Percentiles rank a stretch among this genome's conserved stretches.
phyloP scores from a whole-genome alignment of 2,797 vertebrate species.

The Rhyacichthys aspro region DNA sequence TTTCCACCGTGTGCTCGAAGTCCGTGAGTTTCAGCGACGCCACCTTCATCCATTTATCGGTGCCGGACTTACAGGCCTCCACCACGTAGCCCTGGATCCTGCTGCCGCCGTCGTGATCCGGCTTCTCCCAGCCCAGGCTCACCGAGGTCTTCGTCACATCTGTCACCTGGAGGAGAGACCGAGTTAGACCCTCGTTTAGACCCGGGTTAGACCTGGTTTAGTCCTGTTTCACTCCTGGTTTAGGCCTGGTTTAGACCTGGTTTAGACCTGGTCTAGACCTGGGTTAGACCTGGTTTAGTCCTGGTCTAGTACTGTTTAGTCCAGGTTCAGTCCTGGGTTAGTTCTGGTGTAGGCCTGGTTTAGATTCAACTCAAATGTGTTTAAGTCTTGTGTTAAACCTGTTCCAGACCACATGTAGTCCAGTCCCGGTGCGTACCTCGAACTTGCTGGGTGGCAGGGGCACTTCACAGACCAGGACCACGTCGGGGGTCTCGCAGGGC shows the following conservation, averaged over 20 bases:
- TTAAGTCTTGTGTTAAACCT: too few species aligned
- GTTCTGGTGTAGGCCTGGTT: neutral
- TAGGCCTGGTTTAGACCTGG: neutral
- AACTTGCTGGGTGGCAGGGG: constrained; percentile 90
- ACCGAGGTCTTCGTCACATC: constrained; percentile 94
- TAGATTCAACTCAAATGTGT: too few species aligned
- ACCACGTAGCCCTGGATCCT: constrained; percentile 92
- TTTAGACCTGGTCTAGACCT: neutral
- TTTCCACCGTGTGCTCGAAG: constrained; percentile 91
- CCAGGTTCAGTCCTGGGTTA: neutral
- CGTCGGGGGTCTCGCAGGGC: constrained; percentile 90
- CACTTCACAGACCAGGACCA: constrained; percentile 93
- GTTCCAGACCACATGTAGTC: neutral
- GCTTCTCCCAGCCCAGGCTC: constrained; percentile 94
- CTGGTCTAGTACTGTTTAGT: neutral
- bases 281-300: neutral
- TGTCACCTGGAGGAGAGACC: constrained; percentile 69
- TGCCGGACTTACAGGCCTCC: constrained; percentile 94
- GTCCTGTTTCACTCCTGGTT: too few species aligned
- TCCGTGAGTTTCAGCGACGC: constrained; percentile 90
- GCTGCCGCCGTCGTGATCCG: constrained; percentile 95
- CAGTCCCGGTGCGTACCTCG: constrained; percentile 61
- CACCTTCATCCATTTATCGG: constrained; percentile 98
- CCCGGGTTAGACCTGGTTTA: neutral
- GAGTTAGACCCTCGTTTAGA: too few species aligned